Evolutionary conservation across 2,888 invertebrate genomes (phyloP).

Genomic region (Spodoptera littoralis): DNA sequence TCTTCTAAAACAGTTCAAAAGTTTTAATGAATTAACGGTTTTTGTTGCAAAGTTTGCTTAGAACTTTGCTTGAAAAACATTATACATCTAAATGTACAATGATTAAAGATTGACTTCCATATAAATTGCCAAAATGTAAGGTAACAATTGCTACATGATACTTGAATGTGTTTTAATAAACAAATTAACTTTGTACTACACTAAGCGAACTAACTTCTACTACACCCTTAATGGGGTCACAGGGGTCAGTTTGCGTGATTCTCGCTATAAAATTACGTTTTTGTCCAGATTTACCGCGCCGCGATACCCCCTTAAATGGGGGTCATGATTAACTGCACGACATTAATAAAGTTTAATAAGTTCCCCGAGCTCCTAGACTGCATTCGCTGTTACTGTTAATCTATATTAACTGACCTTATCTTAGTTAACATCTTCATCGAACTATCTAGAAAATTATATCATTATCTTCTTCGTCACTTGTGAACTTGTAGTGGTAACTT

Average conservation of each 20-base stretch:
- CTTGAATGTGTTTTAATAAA: no score
- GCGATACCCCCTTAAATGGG: conserved; percentile 74
- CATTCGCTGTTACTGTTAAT: conserved; percentile 63
- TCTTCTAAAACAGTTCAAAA: no score
- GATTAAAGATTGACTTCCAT: no score
- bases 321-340: conserved; percentile 81
- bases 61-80: no score
- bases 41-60: no score
- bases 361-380: conserved; percentile 61
- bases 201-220: conserved; percentile 27
- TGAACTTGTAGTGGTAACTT: no score
- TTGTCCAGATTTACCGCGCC: conserved; percentile 79
- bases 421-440: conserved; percentile 69
- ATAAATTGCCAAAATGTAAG: no score
- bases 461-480: conserved; percentile 10
- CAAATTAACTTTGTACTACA: conserved; percentile 5
- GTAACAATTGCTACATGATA: no score
- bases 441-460: conserved; percentile 46
- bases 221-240: conserved; percentile 72
- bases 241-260: conserved; percentile 84
- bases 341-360: conserved; percentile 82
- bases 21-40: no score
- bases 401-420: conserved; percentile 70
- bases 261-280: conserved; percentile 81
- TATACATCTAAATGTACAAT: no score